These are phyloP conservation scores for Papilio gigon DNA, from an alignment of 2,888 invertebrate species.

Conservation along the genomic window DNA sequence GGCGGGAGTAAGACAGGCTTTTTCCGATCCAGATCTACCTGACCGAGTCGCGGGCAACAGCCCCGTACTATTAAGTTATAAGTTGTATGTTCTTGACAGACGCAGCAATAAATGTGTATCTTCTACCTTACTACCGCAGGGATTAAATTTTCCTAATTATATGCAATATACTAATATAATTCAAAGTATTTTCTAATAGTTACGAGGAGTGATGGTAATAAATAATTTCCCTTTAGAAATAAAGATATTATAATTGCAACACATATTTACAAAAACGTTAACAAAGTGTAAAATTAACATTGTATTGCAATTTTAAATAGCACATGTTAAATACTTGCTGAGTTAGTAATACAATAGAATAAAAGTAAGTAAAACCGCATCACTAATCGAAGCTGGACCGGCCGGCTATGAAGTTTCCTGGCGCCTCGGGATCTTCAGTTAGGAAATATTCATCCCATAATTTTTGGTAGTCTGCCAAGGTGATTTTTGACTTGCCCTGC, in stretches of 20 bases:
- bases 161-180: too few species aligned
- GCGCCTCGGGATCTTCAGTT: constrained; percentile 9
- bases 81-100: too few species aligned
- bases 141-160: too few species aligned
- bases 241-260: not conserved
- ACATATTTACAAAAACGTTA: not conserved
- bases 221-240: not conserved
- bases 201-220: not conserved
- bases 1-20: too few species aligned
- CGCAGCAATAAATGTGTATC: too few species aligned
- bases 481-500: not conserved
- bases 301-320: not conserved
- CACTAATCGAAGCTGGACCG: constrained; percentile 65
- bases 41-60: too few species aligned
- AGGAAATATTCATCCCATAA: constrained; percentile 14
- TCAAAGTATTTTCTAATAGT: not conserved
- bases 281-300: not conserved
- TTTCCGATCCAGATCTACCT: too few species aligned
- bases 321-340: not conserved
- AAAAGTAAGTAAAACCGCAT: not conserved
- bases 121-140: too few species aligned
- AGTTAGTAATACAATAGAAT: not conserved
- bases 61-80: too few species aligned
- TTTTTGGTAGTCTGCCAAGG: constrained; percentile 14
- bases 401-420: constrained; percentile 18